Base-by-base conservation (phyloP, 2,113 vertebrate species). In the Peromyscus maniculatus region DNA sequence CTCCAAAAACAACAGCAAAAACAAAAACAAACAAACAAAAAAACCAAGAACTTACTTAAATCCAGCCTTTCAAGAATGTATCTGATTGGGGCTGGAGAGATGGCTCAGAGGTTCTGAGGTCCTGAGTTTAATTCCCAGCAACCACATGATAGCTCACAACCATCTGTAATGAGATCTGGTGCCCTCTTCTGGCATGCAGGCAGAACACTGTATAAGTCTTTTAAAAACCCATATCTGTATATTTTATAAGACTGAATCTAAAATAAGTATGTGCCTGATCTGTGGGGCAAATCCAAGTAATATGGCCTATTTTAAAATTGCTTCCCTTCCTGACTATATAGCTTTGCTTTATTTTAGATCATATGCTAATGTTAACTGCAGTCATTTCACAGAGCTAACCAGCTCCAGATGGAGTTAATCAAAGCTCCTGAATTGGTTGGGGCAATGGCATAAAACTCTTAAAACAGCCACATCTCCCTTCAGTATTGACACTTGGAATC, bases 291-390 rank as follows among this genome's bases (percentile, higher is more conserved):
- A 91, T 33, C 59, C 66, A 77, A 92, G 39, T 78, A 72, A 33
- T 89, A 26, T 67, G 91, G 67, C 71, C 43, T 89, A 26, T 96
- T 92, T 89, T 43, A 95, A 93, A 87, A 49, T 94, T 36, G 36
- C 72, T 80, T 95, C 36, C 82, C 75, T 79, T 89, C 39, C 67
- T 93, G 82, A 89, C n/a, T 28, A 36, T 67, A 49, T 74, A 39
- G 62, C 36, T 74, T 93, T 87, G 78, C 59, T 94, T 93, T 78
- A 11, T 93, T 93, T 84, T 89, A 43, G 80, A 86, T 46, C 82
- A 55, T n/a, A 57, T 43, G 79, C 79, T 93, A 82, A 59, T 75
- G 15, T 94, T 82, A 84, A 72, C 36, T 67, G 43, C 52, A 77
- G 43, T 71, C 74, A 31, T 72, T 82, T 89, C 67, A 31, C 67